These are phyloP conservation scores for Spinus olivaceus DNA, from an alignment of 2,797 vertebrate species.

Conservation along the genomic window DNA sequence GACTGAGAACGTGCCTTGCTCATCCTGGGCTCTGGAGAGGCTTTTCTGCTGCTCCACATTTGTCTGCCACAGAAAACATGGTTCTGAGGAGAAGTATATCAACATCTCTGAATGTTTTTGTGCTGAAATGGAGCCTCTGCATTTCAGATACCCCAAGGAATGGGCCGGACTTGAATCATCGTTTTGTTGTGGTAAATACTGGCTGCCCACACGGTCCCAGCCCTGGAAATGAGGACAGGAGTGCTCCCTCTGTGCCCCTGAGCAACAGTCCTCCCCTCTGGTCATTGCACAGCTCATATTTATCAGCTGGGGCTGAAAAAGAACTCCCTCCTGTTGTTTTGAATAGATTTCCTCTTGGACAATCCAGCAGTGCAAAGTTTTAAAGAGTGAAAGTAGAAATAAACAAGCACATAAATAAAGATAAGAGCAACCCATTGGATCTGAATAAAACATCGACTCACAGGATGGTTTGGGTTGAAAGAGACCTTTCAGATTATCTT, in stretches of 20 bases:
- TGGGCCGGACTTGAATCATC: neutral
- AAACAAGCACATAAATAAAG: neutral
- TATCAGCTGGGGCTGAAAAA: neutral
- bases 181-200: neutral
- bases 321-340: neutral
- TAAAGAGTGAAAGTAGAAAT: neutral
- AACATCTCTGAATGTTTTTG: neutral
- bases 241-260: neutral
- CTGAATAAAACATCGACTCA: neutral
- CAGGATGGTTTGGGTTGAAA: neutral
- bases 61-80: neutral
- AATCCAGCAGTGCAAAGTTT: neutral
- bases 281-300: neutral
- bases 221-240: neutral
- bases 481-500: neutral
- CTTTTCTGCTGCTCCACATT: neutral
- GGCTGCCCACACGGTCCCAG: neutral
- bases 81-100: neutral
- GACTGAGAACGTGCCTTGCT: neutral
- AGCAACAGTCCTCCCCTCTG: neutral
- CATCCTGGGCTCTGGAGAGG: neutral
- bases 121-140: neutral
- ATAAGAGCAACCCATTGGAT: neutral
- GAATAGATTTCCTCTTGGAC: neutral
- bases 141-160: neutral